Percentiles rank a stretch among this genome's conserved stretches.
Evolutionary conservation across 2,797 vertebrate species (phyloP).

Genomic region (Staurois parvus): DNA sequence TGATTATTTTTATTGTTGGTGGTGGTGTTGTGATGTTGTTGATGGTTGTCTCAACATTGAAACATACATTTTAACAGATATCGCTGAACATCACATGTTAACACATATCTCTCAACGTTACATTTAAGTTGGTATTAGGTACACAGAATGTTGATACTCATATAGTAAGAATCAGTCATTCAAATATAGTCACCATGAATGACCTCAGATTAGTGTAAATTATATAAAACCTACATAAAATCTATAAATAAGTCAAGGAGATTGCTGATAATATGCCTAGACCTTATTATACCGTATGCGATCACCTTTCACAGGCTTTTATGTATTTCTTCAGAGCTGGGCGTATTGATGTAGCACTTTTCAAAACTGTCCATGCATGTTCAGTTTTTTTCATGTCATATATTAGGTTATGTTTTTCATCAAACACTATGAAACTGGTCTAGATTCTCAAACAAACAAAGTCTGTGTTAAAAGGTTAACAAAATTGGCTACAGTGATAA

Average conservation of each 20-base stretch:
- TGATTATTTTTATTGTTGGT: too few species aligned
- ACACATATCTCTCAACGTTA: too few species aligned
- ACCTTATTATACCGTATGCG: not conserved
- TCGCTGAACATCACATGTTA: too few species aligned
- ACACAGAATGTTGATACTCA: too few species aligned
- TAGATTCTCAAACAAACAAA: constrained; percentile 65
- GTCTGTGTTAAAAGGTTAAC: constrained; percentile 73
- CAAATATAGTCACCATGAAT: too few species aligned
- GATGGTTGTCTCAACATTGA: too few species aligned
- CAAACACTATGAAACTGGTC: constrained; percentile 51
- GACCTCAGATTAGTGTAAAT: too few species aligned
- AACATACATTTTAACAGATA: too few species aligned
- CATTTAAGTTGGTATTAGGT: too few species aligned
- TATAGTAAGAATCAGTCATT: too few species aligned
- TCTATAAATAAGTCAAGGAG: not conserved
- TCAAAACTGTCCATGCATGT: not conserved
- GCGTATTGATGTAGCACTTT: not conserved
- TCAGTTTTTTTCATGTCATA: constrained; percentile 33
- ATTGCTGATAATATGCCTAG: not conserved
- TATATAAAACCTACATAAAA: not conserved
- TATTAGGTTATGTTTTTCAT: constrained; percentile 48
- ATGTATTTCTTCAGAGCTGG: not conserved
- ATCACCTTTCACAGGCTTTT: not conserved
- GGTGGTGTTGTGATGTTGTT: too few species aligned
- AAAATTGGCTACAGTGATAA: constrained; percentile 76